A percentile compares a stretch with the other conserved stretches of the same genome.
phyloP scores from a whole-genome alignment of 2,797 vertebrate species.

The Menidia menidia region DNA sequence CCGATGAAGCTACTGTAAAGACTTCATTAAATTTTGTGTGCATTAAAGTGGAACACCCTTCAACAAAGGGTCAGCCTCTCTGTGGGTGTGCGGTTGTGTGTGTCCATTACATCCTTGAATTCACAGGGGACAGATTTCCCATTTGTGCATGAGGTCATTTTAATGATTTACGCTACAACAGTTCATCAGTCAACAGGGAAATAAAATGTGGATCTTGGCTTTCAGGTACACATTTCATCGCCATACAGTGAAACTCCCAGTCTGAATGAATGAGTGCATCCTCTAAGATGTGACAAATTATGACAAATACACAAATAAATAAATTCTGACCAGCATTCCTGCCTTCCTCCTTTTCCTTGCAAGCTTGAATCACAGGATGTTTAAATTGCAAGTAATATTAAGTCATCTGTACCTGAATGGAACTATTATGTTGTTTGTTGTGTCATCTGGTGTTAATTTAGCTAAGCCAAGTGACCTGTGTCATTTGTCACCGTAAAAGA shows the following conservation, averaged over 20 bases:
- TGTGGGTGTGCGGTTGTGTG: conserved; percentile 13
- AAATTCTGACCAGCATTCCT: conserved; percentile 57
- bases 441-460: conserved; percentile 58
- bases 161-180: conserved; percentile 44
- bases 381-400: conserved; percentile 55
- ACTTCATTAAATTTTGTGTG: conserved; percentile 62
- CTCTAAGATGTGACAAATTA: conserved; percentile 29
- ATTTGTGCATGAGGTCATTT: conserved; percentile 45
- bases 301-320: conserved; percentile 44
- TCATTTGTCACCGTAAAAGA: conserved; percentile 58
- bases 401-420: conserved; percentile 48
- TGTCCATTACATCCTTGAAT: conserved; percentile 4
- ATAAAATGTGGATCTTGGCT: conserved; percentile 18
- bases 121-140: conserved; percentile 30
- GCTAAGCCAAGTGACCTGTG: conserved; percentile 65
- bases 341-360: conserved; percentile 31
- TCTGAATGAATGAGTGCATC: conserved; percentile 8
- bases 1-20: conserved; percentile 46
- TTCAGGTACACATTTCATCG: conserved; percentile 2
- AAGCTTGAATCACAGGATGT: conserved; percentile 44
- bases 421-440: conserved; percentile 50
- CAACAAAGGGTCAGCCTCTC: conserved; percentile 32
- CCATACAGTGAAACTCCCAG: not conserved
- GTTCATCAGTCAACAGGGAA: conserved; percentile 19
- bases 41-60: conserved; percentile 53